Evolutionary conservation across 2,113 vertebrate species (phyloP), one percentile per base, ranked within the genome.

Genomic region (Platichthys stellatus): DNA sequence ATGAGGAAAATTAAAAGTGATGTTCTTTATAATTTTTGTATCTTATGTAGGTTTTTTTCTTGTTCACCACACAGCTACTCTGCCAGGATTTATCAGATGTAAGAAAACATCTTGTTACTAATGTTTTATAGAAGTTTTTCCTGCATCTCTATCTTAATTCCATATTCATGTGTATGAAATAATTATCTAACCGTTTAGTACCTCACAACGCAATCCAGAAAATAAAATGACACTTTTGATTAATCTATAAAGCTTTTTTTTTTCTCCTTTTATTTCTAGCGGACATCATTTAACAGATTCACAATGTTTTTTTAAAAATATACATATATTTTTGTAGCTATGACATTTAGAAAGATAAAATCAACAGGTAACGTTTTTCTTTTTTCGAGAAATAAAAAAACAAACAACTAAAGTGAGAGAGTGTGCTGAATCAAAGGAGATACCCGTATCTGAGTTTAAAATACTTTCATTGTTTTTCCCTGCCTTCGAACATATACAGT

Each of bases 261-360:
- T 90, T 17, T 90, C 63, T 21, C 59, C 66, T 92, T 95, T 95
- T 95, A 94, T 94, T 94, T 94, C 93, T 94, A 95, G 92, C 92
- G 86, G 92, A 95, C 94, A 94, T 93, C 92, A 93, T 94, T 84
- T 10, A 92, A 95, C 94, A 94, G 92, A 92, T 87, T 92, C 93
- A 95, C 94, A 92, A 93, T 86, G 94, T 86, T 86, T 93, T 88
- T 94, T 88, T 92, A 95, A 95, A 95, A 95, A 95, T 95, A 95
- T 94, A 94, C 92, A 94, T 69, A 69, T 69, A 69, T 86, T 93
- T 95, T 93, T 93, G 93, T 93, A 93, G 92, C 93, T 95, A 92
- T 93, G 89, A 94, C 94, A 95, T 94, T 94, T 92, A 94, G 86
- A 93, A 94, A 94, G 82, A 91, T 93, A 93, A 93, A 92, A 88